Evolutionary conservation across 2,888 invertebrate genomes (phyloP).

Genomic region (Synergus laeviventris): DNA sequence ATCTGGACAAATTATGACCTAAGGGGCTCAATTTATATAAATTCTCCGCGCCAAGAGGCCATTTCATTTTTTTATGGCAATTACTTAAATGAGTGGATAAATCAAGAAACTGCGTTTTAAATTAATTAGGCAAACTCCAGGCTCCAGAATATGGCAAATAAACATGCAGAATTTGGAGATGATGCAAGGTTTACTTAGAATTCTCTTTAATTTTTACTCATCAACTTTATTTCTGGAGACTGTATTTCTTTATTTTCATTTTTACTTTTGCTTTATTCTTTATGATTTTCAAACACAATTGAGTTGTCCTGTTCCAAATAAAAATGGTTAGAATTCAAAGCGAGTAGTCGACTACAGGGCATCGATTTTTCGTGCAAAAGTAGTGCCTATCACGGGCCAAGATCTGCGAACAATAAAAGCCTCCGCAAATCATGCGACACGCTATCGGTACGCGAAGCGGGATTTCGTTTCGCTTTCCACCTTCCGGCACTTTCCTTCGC

Average conservation of each 20-base stretch:
- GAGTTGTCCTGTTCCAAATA: not conserved
- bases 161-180: conserved; percentile 22
- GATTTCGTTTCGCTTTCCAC: conserved; percentile 46
- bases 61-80: conserved; percentile 29
- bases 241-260: not conserved
- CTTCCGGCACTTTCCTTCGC: conserved; percentile 29
- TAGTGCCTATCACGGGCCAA: conserved; percentile 51
- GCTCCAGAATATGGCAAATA: conserved; percentile 8
- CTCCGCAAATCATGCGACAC: conserved; percentile 72
- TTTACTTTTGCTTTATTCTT: not conserved
- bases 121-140: conserved; percentile 22
- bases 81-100: conserved; percentile 30
- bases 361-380: conserved; percentile 31
- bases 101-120: conserved; percentile 16
- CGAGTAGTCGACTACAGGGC: not conserved
- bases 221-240: not conserved
- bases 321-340: not conserved
- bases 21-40: conserved; percentile 35
- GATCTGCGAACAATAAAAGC: conserved; percentile 69
- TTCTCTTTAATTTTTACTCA: not conserved
- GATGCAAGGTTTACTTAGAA: not conserved
- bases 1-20: conserved; percentile 29
- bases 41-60: conserved; percentile 20
- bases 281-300: not conserved
- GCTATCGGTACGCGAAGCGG: conserved; percentile 57